Conservation (phyloP, 2,113 vertebrate genomes). For the Rhadina sibilatrix region DNA sequence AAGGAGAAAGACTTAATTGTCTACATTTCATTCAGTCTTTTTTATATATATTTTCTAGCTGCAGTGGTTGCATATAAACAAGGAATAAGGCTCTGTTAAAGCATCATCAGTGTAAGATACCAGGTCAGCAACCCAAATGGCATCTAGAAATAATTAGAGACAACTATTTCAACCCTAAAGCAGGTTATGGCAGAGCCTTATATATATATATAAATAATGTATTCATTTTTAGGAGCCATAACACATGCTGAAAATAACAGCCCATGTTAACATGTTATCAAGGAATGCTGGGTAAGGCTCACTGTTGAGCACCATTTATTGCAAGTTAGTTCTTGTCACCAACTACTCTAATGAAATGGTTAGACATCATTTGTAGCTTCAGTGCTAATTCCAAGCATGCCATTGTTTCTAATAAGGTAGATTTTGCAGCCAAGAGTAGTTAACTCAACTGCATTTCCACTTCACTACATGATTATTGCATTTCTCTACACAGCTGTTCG, state of each 20-base stretch:
- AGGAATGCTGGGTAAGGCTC: not conserved
- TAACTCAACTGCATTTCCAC: not conserved
- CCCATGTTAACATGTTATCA: not conserved
- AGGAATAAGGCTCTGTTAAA: not conserved
- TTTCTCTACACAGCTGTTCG: not conserved
- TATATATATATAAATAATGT: no score
- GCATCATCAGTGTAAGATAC: not conserved
- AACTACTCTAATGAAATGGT: not conserved
- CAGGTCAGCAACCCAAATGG: not conserved
- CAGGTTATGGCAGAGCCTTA: not conserved
- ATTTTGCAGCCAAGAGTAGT: not conserved
- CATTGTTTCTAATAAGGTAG: not conserved
- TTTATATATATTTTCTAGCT: not conserved
- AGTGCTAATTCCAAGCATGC: not conserved
- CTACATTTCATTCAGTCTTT: not conserved
- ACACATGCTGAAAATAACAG: not conserved
- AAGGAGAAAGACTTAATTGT: not conserved
- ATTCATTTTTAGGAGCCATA: not conserved
- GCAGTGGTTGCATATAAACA: not conserved
- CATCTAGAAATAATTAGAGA: not conserved
- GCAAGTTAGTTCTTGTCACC: not conserved
- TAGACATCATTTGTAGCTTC: not conserved
- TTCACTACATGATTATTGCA: not conserved
- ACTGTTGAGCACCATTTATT: not conserved
- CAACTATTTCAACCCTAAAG: not conserved